A percentile compares a stretch with the other conserved stretches of the same genome.
phyloP scores from a whole-genome alignment of 2,113 vertebrate species.

The Apteryx owenii region DNA sequence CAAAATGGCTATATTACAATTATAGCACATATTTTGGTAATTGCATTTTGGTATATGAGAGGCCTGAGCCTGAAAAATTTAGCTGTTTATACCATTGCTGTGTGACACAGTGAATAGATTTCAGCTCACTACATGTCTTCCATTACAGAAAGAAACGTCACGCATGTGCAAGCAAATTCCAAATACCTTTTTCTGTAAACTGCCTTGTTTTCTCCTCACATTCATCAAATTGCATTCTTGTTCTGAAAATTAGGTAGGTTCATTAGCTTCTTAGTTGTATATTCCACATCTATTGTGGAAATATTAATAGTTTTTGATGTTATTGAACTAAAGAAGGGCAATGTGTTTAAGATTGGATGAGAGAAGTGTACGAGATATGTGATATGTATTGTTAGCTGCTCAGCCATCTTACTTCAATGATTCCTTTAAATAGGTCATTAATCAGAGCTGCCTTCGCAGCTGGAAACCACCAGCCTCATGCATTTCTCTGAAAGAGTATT shows the following conservation, averaged over 20 bases:
- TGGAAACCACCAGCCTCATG: not conserved
- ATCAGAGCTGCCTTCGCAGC: not conserved
- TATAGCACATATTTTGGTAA: not conserved
- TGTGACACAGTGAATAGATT: not conserved
- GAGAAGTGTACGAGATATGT: not conserved
- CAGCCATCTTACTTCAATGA: not conserved
- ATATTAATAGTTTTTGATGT: not conserved
- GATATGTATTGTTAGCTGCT: not conserved
- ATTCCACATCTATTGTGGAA: not conserved
- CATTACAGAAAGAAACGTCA: not conserved
- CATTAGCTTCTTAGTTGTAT: not conserved
- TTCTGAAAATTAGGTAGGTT: not conserved
- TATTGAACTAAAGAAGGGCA: not conserved
- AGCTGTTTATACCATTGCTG: not conserved
- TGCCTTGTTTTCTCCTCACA: not conserved
- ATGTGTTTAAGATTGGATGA: not conserved
- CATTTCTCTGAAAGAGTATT: not conserved
- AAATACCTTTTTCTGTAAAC: not conserved
- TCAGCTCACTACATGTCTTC: not conserved
- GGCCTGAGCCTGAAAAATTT: not conserved
- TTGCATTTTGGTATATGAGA: not conserved
- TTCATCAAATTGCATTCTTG: not conserved
- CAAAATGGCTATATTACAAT: not conserved
- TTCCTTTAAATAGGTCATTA: not conserved
- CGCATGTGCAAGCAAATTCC: not conserved